phyloP scores from a whole-genome alignment of 2,888 invertebrate genomes.

The Dynastes grantii region DNA sequence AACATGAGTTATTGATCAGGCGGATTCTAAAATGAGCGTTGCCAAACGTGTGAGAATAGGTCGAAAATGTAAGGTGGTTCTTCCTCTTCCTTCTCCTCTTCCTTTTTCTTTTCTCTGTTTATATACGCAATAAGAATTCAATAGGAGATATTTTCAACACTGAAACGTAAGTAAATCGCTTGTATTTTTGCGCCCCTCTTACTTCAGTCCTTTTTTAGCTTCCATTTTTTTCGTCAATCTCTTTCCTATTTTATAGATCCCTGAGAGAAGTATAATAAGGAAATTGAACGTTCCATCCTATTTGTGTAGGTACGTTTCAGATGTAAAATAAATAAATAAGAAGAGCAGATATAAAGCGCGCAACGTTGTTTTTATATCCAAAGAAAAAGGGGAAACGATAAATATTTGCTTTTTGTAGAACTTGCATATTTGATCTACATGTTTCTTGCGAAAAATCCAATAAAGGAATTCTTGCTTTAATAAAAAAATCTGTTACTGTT shows the following conservation, averaged over 20 bases:
- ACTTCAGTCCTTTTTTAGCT: slow-evolving; percentile 16
- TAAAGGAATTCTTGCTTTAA: slow-evolving; percentile 21
- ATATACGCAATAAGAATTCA: slow-evolving; percentile 42
- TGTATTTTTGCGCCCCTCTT: slow-evolving; percentile 32
- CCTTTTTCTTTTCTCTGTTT: slow-evolving; percentile 23
- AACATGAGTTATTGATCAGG: slow-evolving; percentile 32
- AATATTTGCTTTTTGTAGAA: slow-evolving; percentile 29
- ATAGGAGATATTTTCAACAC: slow-evolving; percentile 33
- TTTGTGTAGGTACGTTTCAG: slow-evolving; percentile 32
- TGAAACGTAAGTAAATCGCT: slow-evolving; percentile 43
- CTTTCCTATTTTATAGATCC: slow-evolving; percentile 42
- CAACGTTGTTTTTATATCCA: slow-evolving; percentile 20
- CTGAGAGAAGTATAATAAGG: slow-evolving; percentile 41
- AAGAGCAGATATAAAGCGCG: slow-evolving; percentile 20
- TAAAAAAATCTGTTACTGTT: slow-evolving; percentile 9
- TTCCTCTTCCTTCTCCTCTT: background rate
- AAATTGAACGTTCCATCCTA: slow-evolving; percentile 40
- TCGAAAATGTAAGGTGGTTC: slow-evolving; percentile 24
- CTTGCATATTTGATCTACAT: slow-evolving; percentile 23
- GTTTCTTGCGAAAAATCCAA: slow-evolving; percentile 29
- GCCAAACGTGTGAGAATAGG: slow-evolving; percentile 15
- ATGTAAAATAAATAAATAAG: slow-evolving; percentile 42
- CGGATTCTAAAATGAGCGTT: background rate
- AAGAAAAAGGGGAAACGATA: slow-evolving; percentile 11
- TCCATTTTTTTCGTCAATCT: slow-evolving; percentile 42